Base-by-base conservation (phyloP, 2,888 invertebrate genomes). In the Nymphalis polychloros region DNA sequence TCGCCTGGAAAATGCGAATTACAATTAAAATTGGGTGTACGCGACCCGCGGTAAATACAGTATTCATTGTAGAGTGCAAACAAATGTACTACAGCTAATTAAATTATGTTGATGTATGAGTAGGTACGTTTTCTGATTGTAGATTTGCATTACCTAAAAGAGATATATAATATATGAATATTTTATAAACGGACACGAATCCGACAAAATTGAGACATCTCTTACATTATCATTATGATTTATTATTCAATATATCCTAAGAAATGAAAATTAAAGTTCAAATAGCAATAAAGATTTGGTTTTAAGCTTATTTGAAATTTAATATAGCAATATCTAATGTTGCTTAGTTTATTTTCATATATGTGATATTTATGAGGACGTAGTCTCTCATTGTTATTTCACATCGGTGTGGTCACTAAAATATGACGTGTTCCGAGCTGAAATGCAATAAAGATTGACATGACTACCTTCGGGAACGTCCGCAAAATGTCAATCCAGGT, bases 1-100 rank as follows among this genome's bases (percentile, higher is more conserved):
- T 93, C 93, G 87, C 85, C 88, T 83, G 88, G 85, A 87, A 90
- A 89, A 88, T 84, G 83, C 84, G 84, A 90, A 90, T 91, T 89
- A 90, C 92, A 91, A 93, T 93, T 93, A 90, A 90, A 89, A 89
- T 84, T 83, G 81, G 81, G 84, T 83, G 86, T 83, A 81, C 85
- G 84, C 86, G 86, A 82, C 83, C 85, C 84, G 85, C 78, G 87
- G 83, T 84, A 84, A 88, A 87, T 83, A 78, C 78, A 79, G 80
- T 79, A 76, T 79, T 76, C 73, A 77, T 75, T 73, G 73, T 76
- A 75, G 72, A 74, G 71, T 70, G 70, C 72, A 73, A 72, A 72
- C 73, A 72, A 75, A 76, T 75, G 70, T 76, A 71, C 72, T 55
- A 70, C 72, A 59, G 68, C 68, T 72, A 73, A 76, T 74, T 57